Conservation (phyloP, 2,797 vertebrate species). For the Anomalospiza imberbis region DNA sequence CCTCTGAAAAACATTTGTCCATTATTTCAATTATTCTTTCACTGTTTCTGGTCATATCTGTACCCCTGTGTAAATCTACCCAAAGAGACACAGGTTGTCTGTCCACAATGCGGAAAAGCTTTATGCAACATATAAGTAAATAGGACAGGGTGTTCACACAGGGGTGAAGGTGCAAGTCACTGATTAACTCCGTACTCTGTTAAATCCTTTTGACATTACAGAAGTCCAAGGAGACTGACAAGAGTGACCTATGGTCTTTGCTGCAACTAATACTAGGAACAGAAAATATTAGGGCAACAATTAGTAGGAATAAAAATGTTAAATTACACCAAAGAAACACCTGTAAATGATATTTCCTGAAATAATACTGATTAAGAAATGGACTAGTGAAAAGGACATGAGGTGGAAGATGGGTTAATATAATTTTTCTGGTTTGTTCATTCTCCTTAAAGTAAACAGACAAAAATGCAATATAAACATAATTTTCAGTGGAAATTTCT, state of each 20-base stretch:
- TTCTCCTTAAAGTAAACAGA: neutral
- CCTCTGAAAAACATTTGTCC: neutral
- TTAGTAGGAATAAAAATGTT: neutral
- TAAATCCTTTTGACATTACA: neutral
- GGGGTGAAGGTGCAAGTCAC: neutral
- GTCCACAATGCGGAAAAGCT: neutral
- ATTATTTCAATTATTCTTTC: neutral
- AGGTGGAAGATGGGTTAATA: neutral
- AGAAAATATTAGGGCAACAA: neutral
- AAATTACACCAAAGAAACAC: neutral
- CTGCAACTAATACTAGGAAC: neutral
- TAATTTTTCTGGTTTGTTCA: neutral
- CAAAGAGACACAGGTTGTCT: neutral
- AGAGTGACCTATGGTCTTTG: neutral
- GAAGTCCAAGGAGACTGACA: neutral
- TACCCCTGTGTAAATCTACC: neutral
- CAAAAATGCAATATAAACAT: neutral
- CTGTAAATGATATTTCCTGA: neutral
- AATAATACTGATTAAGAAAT: neutral
- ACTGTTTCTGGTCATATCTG: neutral
- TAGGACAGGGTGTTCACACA: fast-evolving
- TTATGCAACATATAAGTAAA: neutral
- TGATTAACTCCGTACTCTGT: neutral
- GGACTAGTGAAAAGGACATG: neutral
- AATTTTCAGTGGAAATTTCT: neutral